Evolutionary conservation across 2,797 vertebrate species (phyloP), one percentile per base, ranked within the genome.

Genomic region (Danionella dracula): DNA sequence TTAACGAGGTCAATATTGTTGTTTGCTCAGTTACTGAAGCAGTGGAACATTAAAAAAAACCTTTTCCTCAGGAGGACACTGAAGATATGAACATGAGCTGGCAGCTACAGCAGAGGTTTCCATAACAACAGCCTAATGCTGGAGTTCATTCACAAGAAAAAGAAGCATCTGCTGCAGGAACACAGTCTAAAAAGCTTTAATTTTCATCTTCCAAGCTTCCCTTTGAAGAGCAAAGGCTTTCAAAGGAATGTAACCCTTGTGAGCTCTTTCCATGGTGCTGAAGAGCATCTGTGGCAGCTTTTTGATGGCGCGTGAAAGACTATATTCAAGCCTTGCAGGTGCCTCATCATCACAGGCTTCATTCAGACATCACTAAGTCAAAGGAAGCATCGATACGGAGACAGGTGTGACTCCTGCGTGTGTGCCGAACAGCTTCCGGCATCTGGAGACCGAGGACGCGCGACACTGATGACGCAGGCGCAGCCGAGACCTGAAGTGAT

Each of bases 61-160:
- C 23, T 42, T 41, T 63, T 31, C 15, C 46, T 34, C 38, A 23
- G 29, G 16, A 51, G 48, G 45, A 29, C 37, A 63, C n/a, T 32
- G 38, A 35, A 54, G 49, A 64, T 32, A 44, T 54, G 17, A 54
- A 63, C 44, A 64, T 53, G 17, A 44, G 40, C 29, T 51, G 29
- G 29, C 19, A 37, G 23, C 29, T 23, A 29, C 40, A 55, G 31
- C 17, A 15, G n/a, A 53, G 12, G 20, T 20, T 70, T 35, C 35
- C 60, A 70, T 70, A 44, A 17, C 53, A 70, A 56, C 67, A 55
- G 32, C 44, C 42, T 55, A 17, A 29, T 10, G 37, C 16, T 29
- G 23, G 50, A 19, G 23, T 17, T 41, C 9, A 46, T 40, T 31
- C 21, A 35, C 40, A 50, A 29, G 4, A 48, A 13, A n/a, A 32